These are phyloP conservation scores for Acropternis orthonyx DNA, from an alignment of 2,797 vertebrate genomes.

Conservation along the genomic window DNA sequence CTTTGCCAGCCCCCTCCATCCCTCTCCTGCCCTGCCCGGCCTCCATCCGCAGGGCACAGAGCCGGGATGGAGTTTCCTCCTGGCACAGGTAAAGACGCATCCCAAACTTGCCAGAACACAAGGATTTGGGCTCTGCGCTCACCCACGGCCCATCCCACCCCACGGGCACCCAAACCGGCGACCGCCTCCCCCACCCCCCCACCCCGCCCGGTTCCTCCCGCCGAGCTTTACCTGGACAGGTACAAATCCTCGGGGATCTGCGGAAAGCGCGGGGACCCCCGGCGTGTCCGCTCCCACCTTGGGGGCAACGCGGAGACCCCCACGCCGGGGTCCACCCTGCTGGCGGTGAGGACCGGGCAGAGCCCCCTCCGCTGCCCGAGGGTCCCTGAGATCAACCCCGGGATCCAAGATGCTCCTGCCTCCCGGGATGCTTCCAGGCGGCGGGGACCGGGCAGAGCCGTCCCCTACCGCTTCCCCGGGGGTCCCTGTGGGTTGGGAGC, in stretches of 20 bases:
- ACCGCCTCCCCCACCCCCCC: too few species aligned
- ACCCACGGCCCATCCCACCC: rapidly evolving
- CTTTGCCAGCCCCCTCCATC: not conserved
- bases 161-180: not conserved
- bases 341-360: not conserved
- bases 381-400: not conserved
- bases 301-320: not conserved
- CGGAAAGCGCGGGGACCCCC: not conserved
- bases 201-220: not conserved
- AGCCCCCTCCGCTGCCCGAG: not conserved
- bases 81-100: rapidly evolving
- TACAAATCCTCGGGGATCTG: not conserved
- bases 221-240: not conserved
- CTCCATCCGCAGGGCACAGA: not conserved
- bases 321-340: not conserved
- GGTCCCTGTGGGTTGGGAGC: not conserved
- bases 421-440: not conserved
- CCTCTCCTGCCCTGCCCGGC: not conserved
- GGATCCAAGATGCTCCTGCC: not conserved
- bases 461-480: not conserved
- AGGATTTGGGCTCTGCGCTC: not conserved
- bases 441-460: not conserved
- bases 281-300: not conserved
- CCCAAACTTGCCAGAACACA: not conserved
- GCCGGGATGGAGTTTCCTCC: not conserved